These are phyloP conservation scores for Callionymus lyra DNA, from an alignment of 2,113 vertebrate species.

Conservation along the genomic window DNA sequence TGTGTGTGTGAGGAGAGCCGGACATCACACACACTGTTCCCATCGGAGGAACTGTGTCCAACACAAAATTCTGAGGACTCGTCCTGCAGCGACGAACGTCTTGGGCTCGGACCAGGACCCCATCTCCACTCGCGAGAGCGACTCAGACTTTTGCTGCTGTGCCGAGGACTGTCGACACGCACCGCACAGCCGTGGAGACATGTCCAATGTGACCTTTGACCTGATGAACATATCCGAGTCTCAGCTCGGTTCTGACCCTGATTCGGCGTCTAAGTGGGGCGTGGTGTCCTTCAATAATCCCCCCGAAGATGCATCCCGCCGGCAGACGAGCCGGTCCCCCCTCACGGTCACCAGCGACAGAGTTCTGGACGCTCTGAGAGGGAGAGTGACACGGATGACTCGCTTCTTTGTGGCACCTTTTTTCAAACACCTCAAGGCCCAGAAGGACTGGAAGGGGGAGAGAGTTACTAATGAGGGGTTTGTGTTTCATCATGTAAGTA, in stretches of 20 bases:
- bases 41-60: too few species aligned
- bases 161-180: neutral
- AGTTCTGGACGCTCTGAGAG: constrained; percentile 66
- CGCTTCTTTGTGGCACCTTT: constrained; percentile 61
- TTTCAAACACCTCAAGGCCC: constrained; percentile 66
- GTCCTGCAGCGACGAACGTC: neutral
- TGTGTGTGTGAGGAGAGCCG: neutral
- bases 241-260: too few species aligned
- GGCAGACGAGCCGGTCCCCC: neutral
- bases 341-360: constrained; percentile 12
- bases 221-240: constrained; percentile 10
- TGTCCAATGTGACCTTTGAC: constrained; percentile 17
- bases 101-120: neutral
- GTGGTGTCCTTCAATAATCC: constrained; percentile 14
- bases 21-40: too few species aligned
- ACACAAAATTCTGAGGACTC: too few species aligned
- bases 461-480: constrained; percentile 72
- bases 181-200: too few species aligned
- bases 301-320: neutral
- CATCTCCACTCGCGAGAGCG: neutral
- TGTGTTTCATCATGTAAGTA: constrained; percentile 75
- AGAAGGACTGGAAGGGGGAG: constrained; percentile 35
- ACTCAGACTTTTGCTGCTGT: constrained; percentile 33
- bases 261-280: too few species aligned
- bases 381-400: constrained; percentile 69